Percentiles rank a stretch among this genome's conserved stretches.
These are phyloP conservation scores for Drosophila imparisetae DNA, from an alignment of 2,888 invertebrate species.

Conservation along the genomic window DNA sequence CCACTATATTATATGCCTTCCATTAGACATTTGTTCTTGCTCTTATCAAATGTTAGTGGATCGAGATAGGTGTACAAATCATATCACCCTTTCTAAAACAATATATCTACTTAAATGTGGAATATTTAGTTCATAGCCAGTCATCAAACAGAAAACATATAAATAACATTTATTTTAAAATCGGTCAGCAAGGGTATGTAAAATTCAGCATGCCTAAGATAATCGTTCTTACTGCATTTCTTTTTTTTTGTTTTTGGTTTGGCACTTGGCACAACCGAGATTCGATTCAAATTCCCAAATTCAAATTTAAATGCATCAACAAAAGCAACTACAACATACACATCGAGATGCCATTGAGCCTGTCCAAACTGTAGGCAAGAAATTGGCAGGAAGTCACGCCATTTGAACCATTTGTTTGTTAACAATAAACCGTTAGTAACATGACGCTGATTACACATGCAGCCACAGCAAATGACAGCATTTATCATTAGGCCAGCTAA, in stretches of 20 bases:
- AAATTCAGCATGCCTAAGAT: not conserved
- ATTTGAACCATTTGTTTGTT: conserved; percentile 76
- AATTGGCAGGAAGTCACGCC: conserved; percentile 79
- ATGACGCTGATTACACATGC: conserved; percentile 68
- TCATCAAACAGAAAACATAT: not conserved
- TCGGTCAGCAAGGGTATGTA: not conserved
- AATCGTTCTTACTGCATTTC: conserved; percentile 9
- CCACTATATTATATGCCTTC: not conserved
- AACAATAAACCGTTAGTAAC: conserved; percentile 70
- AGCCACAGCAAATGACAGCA: conserved; percentile 56
- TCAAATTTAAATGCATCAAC: conserved; percentile 75
- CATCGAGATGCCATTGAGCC: conserved; percentile 35
- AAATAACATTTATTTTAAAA: not conserved
- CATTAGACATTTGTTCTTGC: not conserved
- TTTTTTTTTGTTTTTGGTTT: conserved; percentile 30
- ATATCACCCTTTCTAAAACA: not conserved
- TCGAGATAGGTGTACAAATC: not conserved
- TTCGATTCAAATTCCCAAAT: conserved; percentile 78
- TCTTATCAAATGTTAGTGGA: not conserved
- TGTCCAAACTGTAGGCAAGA: conserved; percentile 40
- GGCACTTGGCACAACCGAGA: conserved; percentile 69
- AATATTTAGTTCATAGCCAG: not conserved
- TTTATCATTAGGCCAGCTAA: conserved; percentile 56
- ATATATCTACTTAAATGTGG: not conserved
- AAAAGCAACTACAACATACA: conserved; percentile 26